Conservation (phyloP, 2,888 invertebrate genomes). For the Invenusta paracnida region DNA sequence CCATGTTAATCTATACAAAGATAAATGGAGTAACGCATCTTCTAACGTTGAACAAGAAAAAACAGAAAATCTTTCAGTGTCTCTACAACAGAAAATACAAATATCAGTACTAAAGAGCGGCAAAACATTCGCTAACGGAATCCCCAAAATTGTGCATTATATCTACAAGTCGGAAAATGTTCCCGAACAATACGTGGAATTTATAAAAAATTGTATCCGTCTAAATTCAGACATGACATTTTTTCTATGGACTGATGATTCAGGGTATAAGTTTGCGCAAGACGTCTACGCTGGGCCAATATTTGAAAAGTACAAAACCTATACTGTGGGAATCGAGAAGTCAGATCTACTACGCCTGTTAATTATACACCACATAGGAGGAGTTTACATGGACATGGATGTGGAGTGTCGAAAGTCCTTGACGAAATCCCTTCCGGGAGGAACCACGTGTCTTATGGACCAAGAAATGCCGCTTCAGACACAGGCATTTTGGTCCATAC, state of each 20-base stretch:
- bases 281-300: neutral
- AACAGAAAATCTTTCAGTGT: no score
- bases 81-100: no score
- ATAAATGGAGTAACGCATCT: no score
- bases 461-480: constrained; percentile 35
- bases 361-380: constrained; percentile 31
- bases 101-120: no score
- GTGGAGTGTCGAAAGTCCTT: constrained; percentile 19
- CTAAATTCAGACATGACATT: constrained; percentile 18
- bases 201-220: neutral
- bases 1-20: no score
- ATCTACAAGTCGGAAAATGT: neutral
- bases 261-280: neutral
- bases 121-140: neutral
- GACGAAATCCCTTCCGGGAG: neutral
- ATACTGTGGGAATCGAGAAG: neutral
- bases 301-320: neutral
- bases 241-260: constrained; percentile 5
- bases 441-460: constrained; percentile 19
- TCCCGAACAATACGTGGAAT: neutral
- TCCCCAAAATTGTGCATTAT: constrained; percentile 30
- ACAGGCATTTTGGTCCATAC: constrained; percentile 31
- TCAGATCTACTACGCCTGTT: constrained; percentile 6
- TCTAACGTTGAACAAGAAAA: no score
- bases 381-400: constrained; percentile 39